Evolutionary conservation across 2,113 vertebrate species (phyloP).

Genomic region (Amazona guildingii): DNA sequence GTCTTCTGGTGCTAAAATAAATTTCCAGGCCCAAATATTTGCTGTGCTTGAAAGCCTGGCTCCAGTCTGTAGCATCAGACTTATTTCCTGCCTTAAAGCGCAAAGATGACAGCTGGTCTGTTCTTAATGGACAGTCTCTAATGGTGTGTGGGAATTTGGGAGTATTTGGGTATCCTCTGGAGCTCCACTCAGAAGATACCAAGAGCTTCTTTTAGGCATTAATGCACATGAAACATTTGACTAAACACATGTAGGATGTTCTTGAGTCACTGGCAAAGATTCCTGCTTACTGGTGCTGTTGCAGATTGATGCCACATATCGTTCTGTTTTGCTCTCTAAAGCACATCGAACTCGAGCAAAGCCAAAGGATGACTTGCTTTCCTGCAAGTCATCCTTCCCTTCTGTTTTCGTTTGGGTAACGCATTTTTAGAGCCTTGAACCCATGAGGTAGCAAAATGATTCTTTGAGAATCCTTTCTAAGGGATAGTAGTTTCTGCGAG

Average conservation of each 20-base stretch:
- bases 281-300: background rate
- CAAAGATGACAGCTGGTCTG: background rate
- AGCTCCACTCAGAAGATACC: background rate
- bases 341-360: background rate
- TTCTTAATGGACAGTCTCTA: background rate
- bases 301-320: background rate
- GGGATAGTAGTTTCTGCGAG: background rate
- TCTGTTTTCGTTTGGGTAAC: background rate
- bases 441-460: background rate
- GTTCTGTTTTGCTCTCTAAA: background rate
- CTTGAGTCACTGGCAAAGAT: background rate
- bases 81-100: background rate
- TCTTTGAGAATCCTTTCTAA: background rate
- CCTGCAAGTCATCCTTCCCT: background rate
- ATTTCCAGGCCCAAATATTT: background rate
- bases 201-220: background rate
- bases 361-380: background rate
- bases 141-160: background rate
- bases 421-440: background rate
- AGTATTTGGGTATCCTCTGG: background rate
- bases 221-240: background rate
- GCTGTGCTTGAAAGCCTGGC: background rate
- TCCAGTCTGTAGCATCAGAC: background rate
- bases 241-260: accelerated
- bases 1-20: background rate